Conservation (phyloP, 2,797 vertebrate species). For the Mastacembelus armatus region DNA sequence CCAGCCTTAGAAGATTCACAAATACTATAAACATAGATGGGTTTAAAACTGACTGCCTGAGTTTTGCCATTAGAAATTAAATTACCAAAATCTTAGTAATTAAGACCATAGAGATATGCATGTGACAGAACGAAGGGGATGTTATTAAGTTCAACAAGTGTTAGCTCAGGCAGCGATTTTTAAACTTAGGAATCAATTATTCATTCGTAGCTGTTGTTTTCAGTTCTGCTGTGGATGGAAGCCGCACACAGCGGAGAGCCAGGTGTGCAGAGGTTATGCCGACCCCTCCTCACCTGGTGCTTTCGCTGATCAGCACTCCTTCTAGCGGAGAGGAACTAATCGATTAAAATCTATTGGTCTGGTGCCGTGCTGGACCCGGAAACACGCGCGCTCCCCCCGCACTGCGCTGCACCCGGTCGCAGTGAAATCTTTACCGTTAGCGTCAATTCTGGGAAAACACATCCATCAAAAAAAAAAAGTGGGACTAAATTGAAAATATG, state of each 20-base stretch:
- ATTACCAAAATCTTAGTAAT: not conserved
- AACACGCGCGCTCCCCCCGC: not conserved
- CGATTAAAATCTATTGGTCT: slow-evolving; percentile 27
- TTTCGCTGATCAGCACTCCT: slow-evolving; percentile 25
- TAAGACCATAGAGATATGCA: not conserved
- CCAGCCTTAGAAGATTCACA: not conserved
- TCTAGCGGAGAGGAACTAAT: slow-evolving; percentile 13
- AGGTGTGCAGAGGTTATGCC: not conserved
- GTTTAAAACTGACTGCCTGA: too few relatives aligned
- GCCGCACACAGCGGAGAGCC: not conserved
- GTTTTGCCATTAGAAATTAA: not conserved
- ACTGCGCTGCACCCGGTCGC: not conserved
- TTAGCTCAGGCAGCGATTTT: not conserved
- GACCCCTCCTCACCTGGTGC: slow-evolving; percentile 2
- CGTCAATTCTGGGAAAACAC: not conserved
- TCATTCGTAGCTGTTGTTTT: slow-evolving; percentile 9
- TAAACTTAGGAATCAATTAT: slow-evolving; percentile 8
- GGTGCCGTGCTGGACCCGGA: not conserved
- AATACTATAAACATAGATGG: not conserved
- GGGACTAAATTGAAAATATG: slow-evolving; percentile 14
- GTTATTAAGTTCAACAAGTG: not conserved
- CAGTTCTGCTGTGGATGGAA: not conserved
- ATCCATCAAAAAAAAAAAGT: slow-evolving; percentile 4
- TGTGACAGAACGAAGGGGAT: not conserved
- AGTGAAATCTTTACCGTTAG: not conserved